Percentiles rank a stretch among this genome's conserved stretches.
Evolutionary conservation across 2,797 vertebrate species (phyloP).

Genomic region (Onychomys leucogaster): DNA sequence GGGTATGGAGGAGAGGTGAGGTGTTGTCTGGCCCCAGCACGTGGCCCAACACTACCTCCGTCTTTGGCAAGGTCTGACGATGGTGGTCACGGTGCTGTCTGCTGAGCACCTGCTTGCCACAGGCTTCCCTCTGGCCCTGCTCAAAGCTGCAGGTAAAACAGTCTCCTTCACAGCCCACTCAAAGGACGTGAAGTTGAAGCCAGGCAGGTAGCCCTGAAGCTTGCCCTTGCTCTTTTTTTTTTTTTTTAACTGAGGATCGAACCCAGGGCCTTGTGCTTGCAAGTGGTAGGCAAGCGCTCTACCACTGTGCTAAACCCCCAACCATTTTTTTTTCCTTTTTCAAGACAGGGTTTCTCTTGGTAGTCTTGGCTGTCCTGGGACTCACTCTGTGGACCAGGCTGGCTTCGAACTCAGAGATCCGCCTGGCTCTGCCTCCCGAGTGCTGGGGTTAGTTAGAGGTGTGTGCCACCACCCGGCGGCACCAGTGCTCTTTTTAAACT

Average conservation of each 20-base stretch:
- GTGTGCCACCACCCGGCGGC: no score
- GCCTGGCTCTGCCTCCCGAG: no score
- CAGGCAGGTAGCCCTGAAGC: conserved; percentile 90
- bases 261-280: no score
- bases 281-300: no score
- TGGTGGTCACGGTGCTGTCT: background rate
- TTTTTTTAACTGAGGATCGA: no score
- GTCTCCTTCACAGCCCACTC: conserved; percentile 94
- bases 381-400: no score
- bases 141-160: conserved; percentile 94
- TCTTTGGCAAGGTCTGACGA: background rate
- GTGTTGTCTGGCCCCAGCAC: background rate
- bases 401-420: no score
- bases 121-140: conserved; percentile 89
- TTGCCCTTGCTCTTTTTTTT: conserved; percentile 85
- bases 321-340: no score
- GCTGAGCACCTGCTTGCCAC: background rate
- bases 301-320: no score
- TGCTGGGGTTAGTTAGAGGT: no score
- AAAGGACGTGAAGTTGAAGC: conserved; percentile 95
- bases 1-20: background rate
- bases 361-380: no score
- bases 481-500: conserved; percentile 94
- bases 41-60: background rate
- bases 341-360: no score